Conservation (phyloP, 2,888 invertebrate genomes). For the Eupithecia dodoneata region DNA sequence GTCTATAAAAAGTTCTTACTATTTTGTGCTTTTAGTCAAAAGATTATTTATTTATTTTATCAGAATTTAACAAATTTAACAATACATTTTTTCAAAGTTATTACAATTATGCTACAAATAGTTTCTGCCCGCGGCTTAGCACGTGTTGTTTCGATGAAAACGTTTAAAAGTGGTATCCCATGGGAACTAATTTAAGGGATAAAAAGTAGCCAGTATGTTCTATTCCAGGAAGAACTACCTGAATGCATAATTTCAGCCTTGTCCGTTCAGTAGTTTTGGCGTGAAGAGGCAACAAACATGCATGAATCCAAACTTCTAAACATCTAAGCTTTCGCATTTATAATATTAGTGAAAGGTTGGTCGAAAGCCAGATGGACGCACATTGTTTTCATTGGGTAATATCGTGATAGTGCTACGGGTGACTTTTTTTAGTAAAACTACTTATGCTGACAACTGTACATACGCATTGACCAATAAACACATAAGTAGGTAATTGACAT, state of each 20-base stretch:
- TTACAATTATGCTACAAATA: background rate
- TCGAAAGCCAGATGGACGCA: background rate
- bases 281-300: too few species aligned
- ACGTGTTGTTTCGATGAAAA: too few species aligned
- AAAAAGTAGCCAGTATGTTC: too few species aligned
- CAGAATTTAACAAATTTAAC: background rate
- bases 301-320: too few species aligned
- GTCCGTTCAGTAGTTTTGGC: too few species aligned
- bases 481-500: conserved; percentile 23
- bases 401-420: background rate
- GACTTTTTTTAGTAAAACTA: background rate
- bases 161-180: too few species aligned
- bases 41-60: background rate
- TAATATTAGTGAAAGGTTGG: background rate
- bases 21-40: background rate
- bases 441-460: conserved; percentile 12
- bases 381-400: background rate
- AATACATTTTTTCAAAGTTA: too few species aligned
- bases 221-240: too few species aligned
- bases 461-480: conserved; percentile 10
- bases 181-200: too few species aligned
- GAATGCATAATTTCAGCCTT: too few species aligned
- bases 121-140: too few species aligned
- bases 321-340: too few species aligned
- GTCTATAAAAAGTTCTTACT: background rate